Evolutionary conservation across 2,888 invertebrate genomes (phyloP), one percentile per base, ranked within the genome.

Genomic region (Pachycephus smyrnensis): DNA sequence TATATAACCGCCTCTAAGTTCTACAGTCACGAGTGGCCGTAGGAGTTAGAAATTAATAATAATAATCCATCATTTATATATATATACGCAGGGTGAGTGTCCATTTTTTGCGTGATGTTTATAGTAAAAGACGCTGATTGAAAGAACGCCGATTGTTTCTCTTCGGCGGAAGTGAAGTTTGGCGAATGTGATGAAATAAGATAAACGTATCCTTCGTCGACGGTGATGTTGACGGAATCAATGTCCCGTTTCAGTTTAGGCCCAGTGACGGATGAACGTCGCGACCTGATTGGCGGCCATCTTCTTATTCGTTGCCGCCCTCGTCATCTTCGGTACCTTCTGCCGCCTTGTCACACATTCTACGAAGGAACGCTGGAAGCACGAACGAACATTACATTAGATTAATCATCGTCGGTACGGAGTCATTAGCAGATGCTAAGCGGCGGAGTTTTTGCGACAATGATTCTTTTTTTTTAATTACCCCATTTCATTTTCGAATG

Each of bases 291-390:
- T 75, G 73, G 73, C 55, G 73, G 76, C 73, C 73, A 73, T 73
- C 73, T 36, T 69, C 73, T 40, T 79, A 80, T 73, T 77, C 68
- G 75, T 68, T 83, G 4, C 12, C 68, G 12, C 80, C 76, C 75
- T 80, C 76, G 1, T 84, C 76, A 3, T 33, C 73, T 75, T 82
- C 84, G 81, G 79, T 76, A 69, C 80, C 81, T 32, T 80, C 86
- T 33, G 83, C 75, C 69, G 88, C 90, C 92, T 94, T 94, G 89
- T 95, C 95, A 92, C 96, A 96, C 95, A 98, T 95, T 94, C 95
- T 95, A 93, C 95, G 95, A 92, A 97, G 95, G 94, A 98, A 98
- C 85, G 89, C 91, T 92, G 88, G n/a, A 84, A 88, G 86, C 35
- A 77, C 78, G 55, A 2, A 55, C 23, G 9, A 55, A 55, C 23